Percentiles rank a stretch among this genome's conserved stretches.
These are phyloP conservation scores for Minunthozetes semirufus DNA, from an alignment of 2,888 invertebrate species.

Conservation along the genomic window DNA sequence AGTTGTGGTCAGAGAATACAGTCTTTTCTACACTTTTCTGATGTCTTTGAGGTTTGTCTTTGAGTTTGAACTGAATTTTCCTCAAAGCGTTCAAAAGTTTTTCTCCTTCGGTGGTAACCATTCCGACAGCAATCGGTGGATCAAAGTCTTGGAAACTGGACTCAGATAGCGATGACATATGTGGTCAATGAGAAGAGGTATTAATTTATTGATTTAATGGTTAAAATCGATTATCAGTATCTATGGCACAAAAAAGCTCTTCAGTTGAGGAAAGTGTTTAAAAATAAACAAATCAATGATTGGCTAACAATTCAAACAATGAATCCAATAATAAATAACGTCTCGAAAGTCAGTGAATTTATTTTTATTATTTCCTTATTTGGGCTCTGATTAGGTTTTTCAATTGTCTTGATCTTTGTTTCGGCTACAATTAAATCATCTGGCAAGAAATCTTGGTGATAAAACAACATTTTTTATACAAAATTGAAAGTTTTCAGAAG, in stretches of 20 bases:
- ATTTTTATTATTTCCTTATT: no score
- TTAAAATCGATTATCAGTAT: background rate
- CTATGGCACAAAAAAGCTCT: background rate
- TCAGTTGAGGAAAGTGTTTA: background rate
- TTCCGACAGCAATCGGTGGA: background rate
- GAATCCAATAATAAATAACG: background rate
- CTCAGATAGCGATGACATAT: background rate
- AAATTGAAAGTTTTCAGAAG: no score
- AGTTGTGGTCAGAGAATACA: background rate
- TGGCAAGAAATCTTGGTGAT: no score
- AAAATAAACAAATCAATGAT: background rate
- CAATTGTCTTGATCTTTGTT: no score
- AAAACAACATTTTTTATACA: no score
- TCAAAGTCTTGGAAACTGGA: background rate
- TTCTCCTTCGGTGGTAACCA: background rate
- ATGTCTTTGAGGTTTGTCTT: background rate
- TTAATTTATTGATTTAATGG: background rate
- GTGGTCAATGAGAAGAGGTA: background rate
- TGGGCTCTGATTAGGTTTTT: no score
- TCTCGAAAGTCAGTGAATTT: background rate
- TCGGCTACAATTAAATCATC: no score
- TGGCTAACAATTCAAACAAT: background rate
- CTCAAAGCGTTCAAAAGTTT: slow-evolving; percentile 9
- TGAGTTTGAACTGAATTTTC: background rate
- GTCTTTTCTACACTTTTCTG: no score